A percentile compares a stretch with the other conserved stretches of the same genome.
phyloP scores from a whole-genome alignment of 2,113 vertebrate species.

The Pseudorectes ferrugineus region DNA sequence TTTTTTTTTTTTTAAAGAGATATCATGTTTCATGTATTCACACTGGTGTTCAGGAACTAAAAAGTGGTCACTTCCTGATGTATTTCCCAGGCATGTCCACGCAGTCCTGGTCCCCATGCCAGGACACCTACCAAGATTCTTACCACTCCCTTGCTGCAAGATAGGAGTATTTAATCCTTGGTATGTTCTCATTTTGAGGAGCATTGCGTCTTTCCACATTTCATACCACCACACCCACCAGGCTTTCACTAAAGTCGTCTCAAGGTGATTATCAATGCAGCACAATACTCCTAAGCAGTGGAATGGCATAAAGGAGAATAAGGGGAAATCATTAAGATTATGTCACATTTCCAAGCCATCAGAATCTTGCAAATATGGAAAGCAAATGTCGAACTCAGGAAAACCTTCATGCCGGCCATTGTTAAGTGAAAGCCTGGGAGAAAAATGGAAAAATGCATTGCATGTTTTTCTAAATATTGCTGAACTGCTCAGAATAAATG shows the following conservation, averaged over 20 bases:
- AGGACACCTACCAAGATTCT: not conserved
- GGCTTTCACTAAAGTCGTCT: not conserved
- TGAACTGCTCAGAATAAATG: not conserved
- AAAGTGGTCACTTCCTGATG: not conserved
- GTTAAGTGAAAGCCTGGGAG: constrained; percentile 30
- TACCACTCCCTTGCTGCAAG: not conserved
- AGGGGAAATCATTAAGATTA: constrained; percentile 39
- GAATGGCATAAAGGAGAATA: not conserved
- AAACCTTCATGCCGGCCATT: constrained; percentile 6
- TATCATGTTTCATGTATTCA: not conserved
- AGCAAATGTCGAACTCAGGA: constrained; percentile 47
- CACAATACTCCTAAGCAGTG: not conserved
- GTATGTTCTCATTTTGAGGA: not conserved
- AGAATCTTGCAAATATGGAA: not conserved
- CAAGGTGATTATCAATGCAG: not conserved
- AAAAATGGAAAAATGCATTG: constrained; percentile 15
- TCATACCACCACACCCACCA: not conserved
- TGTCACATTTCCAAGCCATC: not conserved
- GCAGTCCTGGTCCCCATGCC: accelerated
- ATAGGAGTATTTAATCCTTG: not conserved
- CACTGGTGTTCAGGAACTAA: not conserved
- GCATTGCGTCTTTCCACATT: accelerated
- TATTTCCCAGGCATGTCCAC: not conserved
- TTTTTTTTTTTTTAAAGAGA: not conserved
- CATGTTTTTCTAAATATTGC: not conserved